phyloP scores from a whole-genome alignment of 2,888 invertebrate genomes.

The Orchestes rusci region DNA sequence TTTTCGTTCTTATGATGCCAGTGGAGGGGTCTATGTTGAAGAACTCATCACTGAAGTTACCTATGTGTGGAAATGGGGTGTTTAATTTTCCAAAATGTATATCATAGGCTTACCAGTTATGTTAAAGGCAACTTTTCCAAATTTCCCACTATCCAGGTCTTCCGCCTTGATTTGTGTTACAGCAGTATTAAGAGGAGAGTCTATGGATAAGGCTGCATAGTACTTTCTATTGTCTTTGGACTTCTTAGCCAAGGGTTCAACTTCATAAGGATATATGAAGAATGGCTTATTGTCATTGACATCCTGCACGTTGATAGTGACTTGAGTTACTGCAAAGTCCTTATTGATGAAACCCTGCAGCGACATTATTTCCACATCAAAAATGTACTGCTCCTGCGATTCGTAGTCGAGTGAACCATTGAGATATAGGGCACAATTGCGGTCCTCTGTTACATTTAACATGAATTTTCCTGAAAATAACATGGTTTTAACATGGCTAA shows the following conservation, averaged over 20 bases:
- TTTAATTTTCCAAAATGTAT: neutral
- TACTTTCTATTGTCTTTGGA: slow-evolving; percentile 49
- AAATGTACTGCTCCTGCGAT: slow-evolving; percentile 59
- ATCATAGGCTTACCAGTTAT: slow-evolving; percentile 36
- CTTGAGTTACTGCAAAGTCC: slow-evolving; percentile 62
- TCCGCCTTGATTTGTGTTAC: slow-evolving; percentile 78
- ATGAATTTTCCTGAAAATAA: slow-evolving; percentile 57
- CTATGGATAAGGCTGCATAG: slow-evolving; percentile 70
- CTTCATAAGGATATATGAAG: slow-evolving; percentile 59
- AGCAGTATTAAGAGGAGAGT: slow-evolving; percentile 66
- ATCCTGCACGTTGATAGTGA: slow-evolving; percentile 77
- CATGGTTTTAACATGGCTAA: too few species aligned
- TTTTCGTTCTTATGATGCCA: slow-evolving; percentile 69
- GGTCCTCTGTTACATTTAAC: slow-evolving; percentile 65
- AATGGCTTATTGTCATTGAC: slow-evolving; percentile 85
- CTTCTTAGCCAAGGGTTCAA: too few species aligned
- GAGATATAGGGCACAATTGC: slow-evolving; percentile 75
- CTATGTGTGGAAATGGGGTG: slow-evolving; percentile 3
- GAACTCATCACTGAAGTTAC: slow-evolving; percentile 50
- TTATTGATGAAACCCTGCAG: slow-evolving; percentile 75
- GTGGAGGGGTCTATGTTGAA: slow-evolving; percentile 67
- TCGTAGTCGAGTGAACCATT: slow-evolving; percentile 75
- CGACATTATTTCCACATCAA: slow-evolving; percentile 72
- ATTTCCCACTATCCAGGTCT: slow-evolving; percentile 79
- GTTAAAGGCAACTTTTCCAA: slow-evolving; percentile 69